phyloP scores from a whole-genome alignment of 2,888 invertebrate genomes.

The Neria commutata region DNA sequence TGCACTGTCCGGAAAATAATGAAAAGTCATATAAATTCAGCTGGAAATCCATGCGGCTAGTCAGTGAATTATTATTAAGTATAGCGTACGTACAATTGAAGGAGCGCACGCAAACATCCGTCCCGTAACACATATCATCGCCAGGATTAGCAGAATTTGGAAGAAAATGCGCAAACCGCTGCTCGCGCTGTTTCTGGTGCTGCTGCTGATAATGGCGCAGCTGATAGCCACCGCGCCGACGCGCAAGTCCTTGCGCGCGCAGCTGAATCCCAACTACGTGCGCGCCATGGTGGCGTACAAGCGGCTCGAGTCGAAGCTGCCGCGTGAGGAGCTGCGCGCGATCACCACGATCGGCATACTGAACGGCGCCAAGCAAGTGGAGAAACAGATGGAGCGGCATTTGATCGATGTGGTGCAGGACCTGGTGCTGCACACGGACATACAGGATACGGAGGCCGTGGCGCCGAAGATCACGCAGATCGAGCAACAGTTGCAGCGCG shows the following conservation, averaged over 20 bases:
- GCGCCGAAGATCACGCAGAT: slow-evolving; percentile 49
- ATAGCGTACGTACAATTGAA: too few relatives aligned
- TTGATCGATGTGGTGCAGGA: slow-evolving; percentile 47
- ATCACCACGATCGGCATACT: slow-evolving; percentile 54
- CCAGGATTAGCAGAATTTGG: neutral
- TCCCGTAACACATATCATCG: neutral
- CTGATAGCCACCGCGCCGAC: slow-evolving; percentile 32
- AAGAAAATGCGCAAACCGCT: slow-evolving; percentile 28
- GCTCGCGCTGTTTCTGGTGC: slow-evolving; percentile 22
- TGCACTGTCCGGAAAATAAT: slow-evolving; percentile 31
- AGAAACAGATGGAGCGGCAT: slow-evolving; percentile 54
- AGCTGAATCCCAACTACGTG: slow-evolving; percentile 49
- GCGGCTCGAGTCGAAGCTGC: slow-evolving; percentile 46
- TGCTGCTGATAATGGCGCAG: slow-evolving; percentile 21
- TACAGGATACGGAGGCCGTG: slow-evolving; percentile 35
- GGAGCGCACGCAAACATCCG: too few relatives aligned
- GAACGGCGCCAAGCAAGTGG: slow-evolving; percentile 54
- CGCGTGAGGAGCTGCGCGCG: slow-evolving; percentile 49
- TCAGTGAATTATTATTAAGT: slow-evolving; percentile 27
- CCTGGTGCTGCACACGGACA: slow-evolving; percentile 45
- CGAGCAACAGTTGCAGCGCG: slow-evolving; percentile 51
- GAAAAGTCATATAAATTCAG: slow-evolving; percentile 29
- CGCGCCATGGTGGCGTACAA: slow-evolving; percentile 52
- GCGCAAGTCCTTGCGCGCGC: slow-evolving; percentile 29
- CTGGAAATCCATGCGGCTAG: slow-evolving; percentile 27